Percentiles rank a stretch among this genome's conserved stretches.
These are phyloP conservation scores for Philonicus albiceps DNA, from an alignment of 2,888 invertebrate species.

Conservation along the genomic window DNA sequence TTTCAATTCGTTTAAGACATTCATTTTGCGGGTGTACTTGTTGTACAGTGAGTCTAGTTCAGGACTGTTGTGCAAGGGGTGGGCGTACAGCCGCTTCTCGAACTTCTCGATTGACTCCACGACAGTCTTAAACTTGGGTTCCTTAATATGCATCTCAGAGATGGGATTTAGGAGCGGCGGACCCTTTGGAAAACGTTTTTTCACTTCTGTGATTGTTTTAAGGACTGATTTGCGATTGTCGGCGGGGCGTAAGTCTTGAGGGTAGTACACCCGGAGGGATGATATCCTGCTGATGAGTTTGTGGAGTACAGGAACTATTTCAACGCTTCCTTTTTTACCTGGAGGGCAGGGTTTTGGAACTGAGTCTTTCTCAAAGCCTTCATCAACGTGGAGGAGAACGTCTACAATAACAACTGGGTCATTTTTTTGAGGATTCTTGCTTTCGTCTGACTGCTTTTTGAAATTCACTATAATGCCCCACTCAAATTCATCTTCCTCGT, in stretches of 20 bases:
- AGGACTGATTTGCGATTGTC: conserved; percentile 87
- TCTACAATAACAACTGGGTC: conserved; percentile 74
- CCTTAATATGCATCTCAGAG: conserved; percentile 94
- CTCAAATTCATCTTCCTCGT: conserved; percentile 86
- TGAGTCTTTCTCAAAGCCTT: conserved; percentile 68
- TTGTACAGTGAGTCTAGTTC: conserved; percentile 76
- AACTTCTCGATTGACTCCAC: conserved; percentile 83
- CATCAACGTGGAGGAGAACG: conserved; percentile 81
- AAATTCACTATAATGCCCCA: conserved; percentile 98
- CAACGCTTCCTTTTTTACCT: conserved; percentile 80
- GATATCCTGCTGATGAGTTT: conserved; percentile 86
- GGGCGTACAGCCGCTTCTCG: conserved; percentile 81
- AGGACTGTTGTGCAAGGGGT: conserved; percentile 81
- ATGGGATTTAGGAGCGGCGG: conserved; percentile 92
- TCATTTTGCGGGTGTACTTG: conserved; percentile 78
- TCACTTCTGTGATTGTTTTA: conserved; percentile 86
- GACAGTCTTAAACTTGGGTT: conserved; percentile 79
- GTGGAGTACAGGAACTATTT: conserved; percentile 87
- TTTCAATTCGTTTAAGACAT: conserved; percentile 71
- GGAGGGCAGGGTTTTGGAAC: conserved; percentile 75
- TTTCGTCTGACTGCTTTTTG: conserved; percentile 71
- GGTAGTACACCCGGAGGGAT: conserved; percentile 88
- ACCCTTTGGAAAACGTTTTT: conserved; percentile 86
- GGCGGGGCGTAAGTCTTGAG: conserved; percentile 84
- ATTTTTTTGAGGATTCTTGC: conserved; percentile 65